phyloP scores from a whole-genome alignment of 2,888 invertebrate species.

The Aphrophora alni region DNA sequence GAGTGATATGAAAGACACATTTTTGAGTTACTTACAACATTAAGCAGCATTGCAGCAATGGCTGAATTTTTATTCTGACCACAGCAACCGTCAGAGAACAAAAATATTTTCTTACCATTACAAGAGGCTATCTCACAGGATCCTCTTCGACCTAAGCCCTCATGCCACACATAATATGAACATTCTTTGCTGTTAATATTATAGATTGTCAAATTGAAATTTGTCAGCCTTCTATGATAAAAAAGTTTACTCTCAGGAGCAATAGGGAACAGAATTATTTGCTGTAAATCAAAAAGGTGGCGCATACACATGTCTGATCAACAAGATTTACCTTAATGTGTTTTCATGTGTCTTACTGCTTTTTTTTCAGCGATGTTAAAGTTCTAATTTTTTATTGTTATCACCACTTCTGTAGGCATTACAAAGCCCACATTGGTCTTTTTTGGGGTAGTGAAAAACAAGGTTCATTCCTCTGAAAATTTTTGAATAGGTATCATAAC shows the following conservation, averaged over 20 bases:
- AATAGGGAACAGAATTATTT: neutral
- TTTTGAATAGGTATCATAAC: neutral
- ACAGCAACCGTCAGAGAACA: neutral
- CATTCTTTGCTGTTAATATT: no score
- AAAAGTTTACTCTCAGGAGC: slow-evolving; percentile 7
- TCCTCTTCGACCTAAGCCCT: no score
- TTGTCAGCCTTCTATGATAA: neutral
- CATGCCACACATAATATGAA: no score
- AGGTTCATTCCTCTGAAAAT: neutral
- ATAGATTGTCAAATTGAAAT: neutral
- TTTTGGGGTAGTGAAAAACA: neutral
- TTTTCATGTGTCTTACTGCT: neutral
- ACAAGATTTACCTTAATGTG: neutral
- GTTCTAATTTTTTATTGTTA: neutral
- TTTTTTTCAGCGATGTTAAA: slow-evolving; percentile 6
- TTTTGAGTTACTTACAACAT: slow-evolving; percentile 14
- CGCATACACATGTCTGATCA: slow-evolving; percentile 1
- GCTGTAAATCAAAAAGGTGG: slow-evolving; percentile 13
- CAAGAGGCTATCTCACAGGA: no score
- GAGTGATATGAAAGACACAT: neutral
- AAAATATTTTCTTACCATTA: slow-evolving; percentile 11
- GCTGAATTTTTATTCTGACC: slow-evolving; percentile 8
- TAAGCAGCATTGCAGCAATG: slow-evolving; percentile 16
- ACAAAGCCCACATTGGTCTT: slow-evolving; percentile 16
- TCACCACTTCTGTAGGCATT: slow-evolving; percentile 12